phyloP scores from a whole-genome alignment of 35 echinoderm and acorn worm species.

The Heliocidaris erythrogramma region DNA sequence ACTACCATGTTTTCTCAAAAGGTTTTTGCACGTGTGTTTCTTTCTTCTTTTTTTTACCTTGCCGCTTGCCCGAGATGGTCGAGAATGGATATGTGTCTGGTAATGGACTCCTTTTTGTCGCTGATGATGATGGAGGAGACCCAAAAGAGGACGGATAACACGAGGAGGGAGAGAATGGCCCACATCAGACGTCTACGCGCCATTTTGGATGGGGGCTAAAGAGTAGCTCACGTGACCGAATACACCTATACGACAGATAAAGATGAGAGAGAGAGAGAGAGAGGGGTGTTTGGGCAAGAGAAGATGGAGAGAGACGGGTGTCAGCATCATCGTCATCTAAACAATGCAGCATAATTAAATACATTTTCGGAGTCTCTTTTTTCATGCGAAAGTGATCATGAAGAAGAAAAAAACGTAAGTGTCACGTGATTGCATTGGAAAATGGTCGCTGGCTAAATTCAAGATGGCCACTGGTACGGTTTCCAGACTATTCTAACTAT shows the following conservation, averaged over 20 bases:
- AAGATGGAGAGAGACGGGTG: neutral
- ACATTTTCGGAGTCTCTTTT: neutral
- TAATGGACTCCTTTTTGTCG: constrained; percentile 37
- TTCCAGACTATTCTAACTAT: too few species aligned
- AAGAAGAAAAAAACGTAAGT: neutral
- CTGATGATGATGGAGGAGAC: constrained; percentile 9
- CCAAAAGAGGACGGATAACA: constrained; percentile 14
- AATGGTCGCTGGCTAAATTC: neutral
- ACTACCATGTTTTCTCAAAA: neutral
- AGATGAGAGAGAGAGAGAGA: neutral
- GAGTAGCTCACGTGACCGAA: neutral
- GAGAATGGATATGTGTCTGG: constrained; percentile 13
- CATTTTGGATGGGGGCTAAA: constrained; percentile 22
- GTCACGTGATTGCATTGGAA: neutral
- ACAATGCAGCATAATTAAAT: neutral
- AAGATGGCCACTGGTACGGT: neutral
- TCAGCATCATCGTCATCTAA: neutral
- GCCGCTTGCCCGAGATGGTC: neutral
- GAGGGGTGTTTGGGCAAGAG: neutral
- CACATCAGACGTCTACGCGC: constrained; percentile 28
- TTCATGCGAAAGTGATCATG: neutral
- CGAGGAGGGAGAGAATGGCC: neutral
- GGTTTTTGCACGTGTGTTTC: neutral
- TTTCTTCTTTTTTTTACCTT: neutral
- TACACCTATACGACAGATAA: neutral